Conservation (phyloP, 1,140 invertebrate genomes). For the Camponotus vicinus region DNA sequence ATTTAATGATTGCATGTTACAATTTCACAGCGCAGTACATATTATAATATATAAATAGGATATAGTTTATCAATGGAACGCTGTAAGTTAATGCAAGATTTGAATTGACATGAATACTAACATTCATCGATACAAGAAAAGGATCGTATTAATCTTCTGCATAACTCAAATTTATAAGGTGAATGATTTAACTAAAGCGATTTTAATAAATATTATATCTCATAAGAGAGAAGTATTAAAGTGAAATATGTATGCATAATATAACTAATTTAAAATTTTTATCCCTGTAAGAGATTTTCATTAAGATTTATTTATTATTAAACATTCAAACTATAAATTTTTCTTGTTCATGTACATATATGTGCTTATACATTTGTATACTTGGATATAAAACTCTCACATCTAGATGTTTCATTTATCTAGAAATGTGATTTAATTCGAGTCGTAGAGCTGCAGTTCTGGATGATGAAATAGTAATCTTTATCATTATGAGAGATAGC, state of each 20-base stretch:
- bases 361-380: not conserved
- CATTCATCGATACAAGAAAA: not conserved
- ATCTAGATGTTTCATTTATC: not conserved
- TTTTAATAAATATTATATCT: not conserved
- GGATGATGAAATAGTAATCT: not conserved
- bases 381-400: constrained; percentile 28
- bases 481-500: not conserved
- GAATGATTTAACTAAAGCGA: not conserved
- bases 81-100: constrained; percentile 22
- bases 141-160: not conserved
- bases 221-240: not conserved
- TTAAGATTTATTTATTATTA: constrained; percentile 48
- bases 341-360: not conserved
- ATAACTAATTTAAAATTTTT: constrained; percentile 14
- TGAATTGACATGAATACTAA: not conserved
- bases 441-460: constrained; percentile 1
- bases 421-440: not conserved
- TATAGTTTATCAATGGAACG: not conserved
- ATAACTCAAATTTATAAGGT: not conserved
- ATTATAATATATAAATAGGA: not conserved
- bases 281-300: not conserved
- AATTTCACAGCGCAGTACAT: not conserved
- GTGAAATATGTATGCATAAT: not conserved
- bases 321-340: not conserved
- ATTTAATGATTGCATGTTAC: not conserved